A percentile compares a stretch with the other conserved stretches of the same genome.
Conservation (phyloP, 2,113 vertebrate genomes). For the Nothocercus julius region DNA sequence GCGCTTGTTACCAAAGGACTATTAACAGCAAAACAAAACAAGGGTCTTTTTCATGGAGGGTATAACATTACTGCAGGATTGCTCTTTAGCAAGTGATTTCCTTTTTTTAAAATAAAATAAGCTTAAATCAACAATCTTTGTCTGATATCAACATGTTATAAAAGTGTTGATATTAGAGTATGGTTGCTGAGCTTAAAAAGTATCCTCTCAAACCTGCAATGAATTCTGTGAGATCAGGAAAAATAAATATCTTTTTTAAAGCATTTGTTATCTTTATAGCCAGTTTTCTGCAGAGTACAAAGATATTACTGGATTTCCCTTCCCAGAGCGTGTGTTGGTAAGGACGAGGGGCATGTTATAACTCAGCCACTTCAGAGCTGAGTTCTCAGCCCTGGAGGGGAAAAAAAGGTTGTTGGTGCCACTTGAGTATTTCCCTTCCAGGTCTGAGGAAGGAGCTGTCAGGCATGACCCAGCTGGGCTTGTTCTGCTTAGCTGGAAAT, state of each 20-base stretch:
- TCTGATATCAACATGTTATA: neutral
- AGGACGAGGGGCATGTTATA: neutral
- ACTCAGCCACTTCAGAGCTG: neutral
- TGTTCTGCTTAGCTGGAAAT: neutral
- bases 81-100: neutral
- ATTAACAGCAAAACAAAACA: neutral
- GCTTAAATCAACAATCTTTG: neutral
- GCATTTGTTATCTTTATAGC: neutral
- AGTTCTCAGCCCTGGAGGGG: neutral
- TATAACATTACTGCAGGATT: neutral
- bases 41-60: accelerated
- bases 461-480: neutral
- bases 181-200: neutral
- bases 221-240: neutral
- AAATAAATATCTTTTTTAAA: neutral
- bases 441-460: neutral
- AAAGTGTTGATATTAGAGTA: neutral
- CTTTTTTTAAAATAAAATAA: neutral
- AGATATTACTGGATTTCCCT: neutral
- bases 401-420: neutral
- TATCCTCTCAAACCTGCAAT: neutral
- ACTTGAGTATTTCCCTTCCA: neutral
- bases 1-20: neutral
- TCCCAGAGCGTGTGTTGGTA: neutral
- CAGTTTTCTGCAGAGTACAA: neutral